Evolutionary conservation across 1,140 invertebrate genomes (phyloP).

Genomic region (Hyposmocoma kahamanoa): DNA sequence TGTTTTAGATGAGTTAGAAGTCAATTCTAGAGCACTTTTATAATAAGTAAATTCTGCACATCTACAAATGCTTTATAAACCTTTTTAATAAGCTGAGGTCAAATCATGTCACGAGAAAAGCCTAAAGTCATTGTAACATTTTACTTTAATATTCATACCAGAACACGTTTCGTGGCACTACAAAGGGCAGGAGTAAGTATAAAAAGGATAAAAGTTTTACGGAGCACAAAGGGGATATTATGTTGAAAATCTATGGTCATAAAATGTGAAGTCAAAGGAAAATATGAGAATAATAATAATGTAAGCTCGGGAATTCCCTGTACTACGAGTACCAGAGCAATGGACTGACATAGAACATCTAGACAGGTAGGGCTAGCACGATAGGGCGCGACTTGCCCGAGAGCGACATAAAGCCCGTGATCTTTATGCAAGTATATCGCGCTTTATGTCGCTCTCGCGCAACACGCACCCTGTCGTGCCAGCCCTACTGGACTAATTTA

Average conservation of each 20-base stretch:
- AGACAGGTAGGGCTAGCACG: too few species aligned
- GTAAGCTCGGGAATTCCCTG: too few species aligned
- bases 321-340: too few species aligned
- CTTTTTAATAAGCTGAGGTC: not conserved
- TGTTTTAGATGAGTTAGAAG: not conserved
- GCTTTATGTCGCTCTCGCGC: too few species aligned
- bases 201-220: slow-evolving; percentile 40
- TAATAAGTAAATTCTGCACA: not conserved
- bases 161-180: not conserved
- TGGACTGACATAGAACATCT: too few species aligned
- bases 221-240: slow-evolving; percentile 41
- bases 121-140: not conserved
- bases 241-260: slow-evolving; percentile 36
- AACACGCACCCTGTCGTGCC: too few species aligned
- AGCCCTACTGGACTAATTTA: too few species aligned
- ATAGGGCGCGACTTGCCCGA: too few species aligned
- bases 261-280: too few species aligned
- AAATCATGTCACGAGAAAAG: not conserved
- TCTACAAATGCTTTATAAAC: not conserved
- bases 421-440: too few species aligned
- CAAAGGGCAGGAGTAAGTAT: slow-evolving; percentile 21
- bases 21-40: not conserved
- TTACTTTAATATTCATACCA: not conserved
- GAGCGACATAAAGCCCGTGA: too few species aligned
- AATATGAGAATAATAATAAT: too few species aligned